Base-by-base conservation (phyloP, 2,797 vertebrate species). In the Discoglossus pictus region DNA sequence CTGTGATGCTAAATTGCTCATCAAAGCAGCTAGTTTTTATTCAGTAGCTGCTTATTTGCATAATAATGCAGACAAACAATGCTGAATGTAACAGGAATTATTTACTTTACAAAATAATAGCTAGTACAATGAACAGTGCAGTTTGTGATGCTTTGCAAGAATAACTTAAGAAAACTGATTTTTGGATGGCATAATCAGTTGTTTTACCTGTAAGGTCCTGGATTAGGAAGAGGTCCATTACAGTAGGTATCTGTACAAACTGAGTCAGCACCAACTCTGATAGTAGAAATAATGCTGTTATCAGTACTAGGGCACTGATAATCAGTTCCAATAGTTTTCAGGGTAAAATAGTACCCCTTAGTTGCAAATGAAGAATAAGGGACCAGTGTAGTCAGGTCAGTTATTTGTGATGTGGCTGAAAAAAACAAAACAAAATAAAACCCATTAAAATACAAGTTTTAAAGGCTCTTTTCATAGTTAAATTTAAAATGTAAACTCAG, bases 171-270 rank as follows among this genome's bases (percentile, higher is more conserved):
- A n/a, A n/a, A n/a, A n/a, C n/a, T n/a, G n/a, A n/a, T n/a, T n/a
- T n/a, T n/a, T n/a, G n/a, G n/a, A n/a, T n/a, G n/a, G n/a, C n/a
- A n/a, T n/a, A 39, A 8, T 17, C 5, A 6, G 18, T 44, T 44
- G 6, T 47, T 60, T 51, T 55, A 70, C 67, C 24, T 18, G 59
- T 70, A 70, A 21, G 24, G 17, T 3, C 42, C 42, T 9, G 42
- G 6, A 42, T 21, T 10, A 23, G n/a, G 12, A 42, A 70, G 63
- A 16, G 43, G 51, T 21, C 13, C 35, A 56, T 70, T 70, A n/a
- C 67, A 63, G 35, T 20, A 51, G 34, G 9, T 34, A 1, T 2
- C 5, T 1, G 5, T 13, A 12, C 67, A 63, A 7, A 1, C 2
- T 2, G 5, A 1, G 4, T 56, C 44, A 36, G 12, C 11, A 2